Percentiles rank a stretch among this genome's conserved stretches.
Evolutionary conservation across 37 sponge, comb jelly and placozoan genomes (phyloP).

Genomic region (Agelas oroides): DNA sequence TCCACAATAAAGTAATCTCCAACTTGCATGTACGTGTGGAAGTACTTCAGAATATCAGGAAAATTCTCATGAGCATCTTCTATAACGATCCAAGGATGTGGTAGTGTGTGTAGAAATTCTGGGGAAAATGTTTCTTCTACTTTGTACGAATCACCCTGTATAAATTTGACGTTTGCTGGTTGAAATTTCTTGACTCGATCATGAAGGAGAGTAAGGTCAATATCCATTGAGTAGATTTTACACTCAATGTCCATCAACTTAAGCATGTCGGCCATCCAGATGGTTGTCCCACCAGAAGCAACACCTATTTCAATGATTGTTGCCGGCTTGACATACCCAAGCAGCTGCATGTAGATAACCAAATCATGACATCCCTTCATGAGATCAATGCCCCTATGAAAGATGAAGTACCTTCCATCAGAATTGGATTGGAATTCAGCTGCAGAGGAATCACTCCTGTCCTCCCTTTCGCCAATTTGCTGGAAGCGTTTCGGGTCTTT

Average conservation of each 20-base stretch:
- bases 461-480: constrained; percentile 52
- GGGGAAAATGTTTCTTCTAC: constrained; percentile 58
- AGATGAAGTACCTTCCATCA: constrained; percentile 23
- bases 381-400: constrained; percentile 17
- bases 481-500: constrained; percentile 53
- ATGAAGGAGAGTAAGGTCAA: constrained; percentile 35
- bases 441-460: constrained; percentile 25
- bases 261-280: constrained; percentile 67
- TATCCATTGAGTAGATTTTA: constrained; percentile 55
- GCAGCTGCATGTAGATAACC: constrained; percentile 37
- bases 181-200: constrained; percentile 13
- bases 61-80: constrained; percentile 74
- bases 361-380: constrained; percentile 40
- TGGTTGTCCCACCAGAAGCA: constrained; percentile 50
- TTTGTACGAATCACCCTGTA: constrained; percentile 48
- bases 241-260: constrained; percentile 20
- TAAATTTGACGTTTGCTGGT: constrained; percentile 61
- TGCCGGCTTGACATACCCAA: constrained; percentile 45
- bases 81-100: constrained; percentile 60
- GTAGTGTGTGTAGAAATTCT: constrained; percentile 20
- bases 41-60: constrained; percentile 38
- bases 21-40: constrained; percentile 34
- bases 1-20: constrained; percentile 73
- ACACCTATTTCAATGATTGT: constrained; percentile 75
- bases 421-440: not conserved